A percentile compares a stretch with the other conserved stretches of the same genome.
These are phyloP conservation scores for Phyto melanocephala DNA, from an alignment of 2,888 invertebrate species.

Conservation along the genomic window DNA sequence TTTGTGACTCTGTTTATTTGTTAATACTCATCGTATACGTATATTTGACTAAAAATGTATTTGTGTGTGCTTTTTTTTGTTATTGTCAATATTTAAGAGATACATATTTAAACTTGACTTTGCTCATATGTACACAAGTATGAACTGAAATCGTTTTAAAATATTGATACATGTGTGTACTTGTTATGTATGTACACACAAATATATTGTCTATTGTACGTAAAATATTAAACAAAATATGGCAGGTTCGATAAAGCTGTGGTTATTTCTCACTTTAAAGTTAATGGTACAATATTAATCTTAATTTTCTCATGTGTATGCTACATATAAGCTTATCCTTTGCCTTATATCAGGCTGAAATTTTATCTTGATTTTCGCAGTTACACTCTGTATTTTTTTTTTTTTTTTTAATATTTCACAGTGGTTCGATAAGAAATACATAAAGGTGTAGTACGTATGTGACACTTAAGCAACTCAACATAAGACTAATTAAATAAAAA, in stretches of 20 bases:
- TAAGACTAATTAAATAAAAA: too few species aligned
- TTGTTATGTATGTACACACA: background rate
- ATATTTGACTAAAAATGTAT: background rate
- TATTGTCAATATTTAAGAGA: background rate
- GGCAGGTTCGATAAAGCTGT: conserved; percentile 52
- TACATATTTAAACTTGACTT: conserved; percentile 7
- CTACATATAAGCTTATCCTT: conserved; percentile 54
- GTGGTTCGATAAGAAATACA: too few species aligned
- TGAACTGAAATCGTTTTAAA: conserved; percentile 62
- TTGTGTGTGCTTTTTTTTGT: conserved; percentile 4
- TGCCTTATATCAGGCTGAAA: conserved; percentile 12
- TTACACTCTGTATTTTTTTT: background rate
- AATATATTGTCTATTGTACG: background rate
- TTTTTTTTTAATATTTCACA: too few species aligned
- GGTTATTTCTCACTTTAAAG: conserved; percentile 74
- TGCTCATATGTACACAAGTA: conserved; percentile 63
- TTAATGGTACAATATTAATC: conserved; percentile 75
- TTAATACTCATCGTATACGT: background rate
- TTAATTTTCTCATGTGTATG: conserved; percentile 72
- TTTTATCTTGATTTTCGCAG: conserved; percentile 41
- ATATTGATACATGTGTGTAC: background rate
- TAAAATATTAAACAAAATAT: background rate
- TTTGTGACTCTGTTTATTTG: background rate
- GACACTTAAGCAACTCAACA: too few species aligned
- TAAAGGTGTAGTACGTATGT: too few species aligned